phyloP scores from a whole-genome alignment of 1,140 invertebrate genomes.

The Heterodera schachtii region DNA sequence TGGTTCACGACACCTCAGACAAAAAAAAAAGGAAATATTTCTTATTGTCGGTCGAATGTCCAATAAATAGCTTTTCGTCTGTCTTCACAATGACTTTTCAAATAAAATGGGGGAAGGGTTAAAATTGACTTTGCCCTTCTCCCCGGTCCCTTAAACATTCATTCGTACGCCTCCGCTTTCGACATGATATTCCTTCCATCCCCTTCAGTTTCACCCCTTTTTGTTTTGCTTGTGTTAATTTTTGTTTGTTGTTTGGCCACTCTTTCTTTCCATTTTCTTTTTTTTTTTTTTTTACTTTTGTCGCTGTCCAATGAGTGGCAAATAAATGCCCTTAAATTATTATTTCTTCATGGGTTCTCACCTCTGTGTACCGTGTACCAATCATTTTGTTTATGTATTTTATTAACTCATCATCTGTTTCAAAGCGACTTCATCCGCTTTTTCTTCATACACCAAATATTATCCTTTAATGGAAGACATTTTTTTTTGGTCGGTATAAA shows the following conservation, averaged over 20 bases:
- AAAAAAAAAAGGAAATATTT: too few species aligned
- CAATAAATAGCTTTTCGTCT: too few species aligned
- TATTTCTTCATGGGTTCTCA: background rate
- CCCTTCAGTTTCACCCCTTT: background rate
- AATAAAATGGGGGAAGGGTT: too few species aligned
- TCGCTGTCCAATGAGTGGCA: background rate
- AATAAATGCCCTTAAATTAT: background rate
- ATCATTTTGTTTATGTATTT: background rate
- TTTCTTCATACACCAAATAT: background rate
- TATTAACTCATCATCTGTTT: background rate
- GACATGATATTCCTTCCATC: too few species aligned
- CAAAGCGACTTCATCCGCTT: background rate
- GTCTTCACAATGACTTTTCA: too few species aligned
- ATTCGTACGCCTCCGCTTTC: too few species aligned
- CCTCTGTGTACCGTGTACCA: background rate
- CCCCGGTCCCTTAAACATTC: too few species aligned
- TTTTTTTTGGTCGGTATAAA: background rate
- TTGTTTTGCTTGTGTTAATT: background rate
- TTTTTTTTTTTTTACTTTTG: background rate
- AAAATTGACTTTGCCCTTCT: too few species aligned
- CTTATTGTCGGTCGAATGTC: too few species aligned
- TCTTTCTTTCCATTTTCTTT: background rate
- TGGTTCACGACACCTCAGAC: background rate
- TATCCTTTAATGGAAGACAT: background rate
- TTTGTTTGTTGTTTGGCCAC: background rate